These are phyloP conservation scores for Sapayoa aenigma DNA, from an alignment of 2,113 vertebrate species.

Conservation along the genomic window DNA sequence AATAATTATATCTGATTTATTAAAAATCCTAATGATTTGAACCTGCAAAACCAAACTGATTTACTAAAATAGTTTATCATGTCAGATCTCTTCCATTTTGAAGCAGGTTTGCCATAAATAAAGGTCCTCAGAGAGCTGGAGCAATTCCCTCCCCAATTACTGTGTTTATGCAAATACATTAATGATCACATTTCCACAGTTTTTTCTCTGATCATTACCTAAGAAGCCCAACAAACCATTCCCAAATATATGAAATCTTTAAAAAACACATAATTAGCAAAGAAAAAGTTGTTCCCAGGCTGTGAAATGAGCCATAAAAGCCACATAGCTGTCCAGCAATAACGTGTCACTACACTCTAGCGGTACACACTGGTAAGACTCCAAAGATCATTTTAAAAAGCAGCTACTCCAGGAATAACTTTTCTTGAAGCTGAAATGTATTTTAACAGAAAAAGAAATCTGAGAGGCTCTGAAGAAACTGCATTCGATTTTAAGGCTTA, in stretches of 20 bases:
- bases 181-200: not conserved
- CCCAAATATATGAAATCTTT: not conserved
- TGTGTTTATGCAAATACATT: not conserved
- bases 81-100: not conserved
- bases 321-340: not conserved
- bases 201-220: not conserved
- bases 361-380: not conserved
- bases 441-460: no score
- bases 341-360: conserved; percentile 39
- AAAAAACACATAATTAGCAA: not conserved
- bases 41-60: not conserved
- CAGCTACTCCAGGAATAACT: not conserved
- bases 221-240: not conserved
- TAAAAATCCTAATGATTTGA: not conserved
- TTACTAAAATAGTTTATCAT: not conserved
- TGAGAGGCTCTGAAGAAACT: not conserved
- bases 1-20: not conserved
- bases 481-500: not conserved
- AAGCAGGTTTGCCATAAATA: not conserved
- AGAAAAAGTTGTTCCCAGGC: not conserved
- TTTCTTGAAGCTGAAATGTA: not conserved
- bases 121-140: not conserved
- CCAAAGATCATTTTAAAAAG: not conserved
- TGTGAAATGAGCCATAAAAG: not conserved
- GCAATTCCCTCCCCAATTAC: not conserved